Evolutionary conservation across 1,140 invertebrate species (phyloP).

Genomic region (Caenorhabditis remanei): DNA sequence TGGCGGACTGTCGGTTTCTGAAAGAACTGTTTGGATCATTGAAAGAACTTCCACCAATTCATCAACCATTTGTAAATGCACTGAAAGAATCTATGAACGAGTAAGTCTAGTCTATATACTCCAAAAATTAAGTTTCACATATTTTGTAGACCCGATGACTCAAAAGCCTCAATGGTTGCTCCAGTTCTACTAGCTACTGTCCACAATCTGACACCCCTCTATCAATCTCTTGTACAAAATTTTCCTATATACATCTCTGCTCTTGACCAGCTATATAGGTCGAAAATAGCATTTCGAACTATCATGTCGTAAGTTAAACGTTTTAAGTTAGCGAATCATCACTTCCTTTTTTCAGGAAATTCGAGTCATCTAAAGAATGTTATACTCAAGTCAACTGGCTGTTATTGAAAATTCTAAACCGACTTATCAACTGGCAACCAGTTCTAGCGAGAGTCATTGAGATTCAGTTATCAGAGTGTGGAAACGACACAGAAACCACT

Average conservation of each 20-base stretch:
- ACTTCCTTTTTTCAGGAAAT: conserved; percentile 52
- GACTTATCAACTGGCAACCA: conserved; percentile 58
- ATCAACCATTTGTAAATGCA: conserved; percentile 49
- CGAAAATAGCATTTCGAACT: conserved; percentile 39
- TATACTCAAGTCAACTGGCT: conserved; percentile 63
- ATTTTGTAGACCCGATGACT: conserved; percentile 46
- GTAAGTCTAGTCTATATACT: neutral
- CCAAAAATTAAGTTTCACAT: neutral
- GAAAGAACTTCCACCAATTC: conserved; percentile 31
- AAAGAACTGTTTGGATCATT: conserved; percentile 54
- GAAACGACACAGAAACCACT: conserved; percentile 48
- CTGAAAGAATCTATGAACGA: conserved; percentile 50
- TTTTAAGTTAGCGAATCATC: neutral
- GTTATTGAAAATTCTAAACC: conserved; percentile 41
- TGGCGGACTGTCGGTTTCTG: conserved; percentile 42
- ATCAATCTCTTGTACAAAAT: conserved; percentile 61
- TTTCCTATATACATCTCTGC: conserved; percentile 66
- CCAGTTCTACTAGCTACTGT: conserved; percentile 53
- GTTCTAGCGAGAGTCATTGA: conserved; percentile 60
- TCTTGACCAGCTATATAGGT: conserved; percentile 57
- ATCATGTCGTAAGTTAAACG: conserved; percentile 39
- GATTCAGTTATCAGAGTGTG: conserved; percentile 53
- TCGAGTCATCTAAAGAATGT: conserved; percentile 62
- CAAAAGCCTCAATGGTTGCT: conserved; percentile 18
- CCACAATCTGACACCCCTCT: conserved; percentile 64